phyloP scores from a whole-genome alignment of 2,113 vertebrate genomes.

The Laterallus jamaicensis region DNA sequence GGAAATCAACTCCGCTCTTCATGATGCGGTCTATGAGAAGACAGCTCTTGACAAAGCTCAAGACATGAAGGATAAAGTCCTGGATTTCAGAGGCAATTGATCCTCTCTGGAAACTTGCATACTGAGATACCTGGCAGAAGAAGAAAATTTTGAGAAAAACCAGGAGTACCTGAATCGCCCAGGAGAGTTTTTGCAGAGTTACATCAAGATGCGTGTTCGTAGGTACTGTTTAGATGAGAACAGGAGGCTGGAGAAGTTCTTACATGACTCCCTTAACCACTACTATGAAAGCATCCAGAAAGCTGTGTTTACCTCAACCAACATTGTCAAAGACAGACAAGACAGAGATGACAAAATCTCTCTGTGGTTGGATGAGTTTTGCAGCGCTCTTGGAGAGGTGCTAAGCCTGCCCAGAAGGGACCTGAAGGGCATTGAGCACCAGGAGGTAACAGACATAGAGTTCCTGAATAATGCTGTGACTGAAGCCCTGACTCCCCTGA shows the following conservation, averaged over 20 bases:
- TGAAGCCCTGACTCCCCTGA: neutral
- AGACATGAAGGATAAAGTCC: conserved; percentile 49
- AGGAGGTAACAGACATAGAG: conserved; percentile 55
- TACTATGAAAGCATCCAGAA: neutral
- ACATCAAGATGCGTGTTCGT: conserved; percentile 45
- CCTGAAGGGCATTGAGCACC: conserved; percentile 50
- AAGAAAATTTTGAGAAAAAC: conserved; percentile 73
- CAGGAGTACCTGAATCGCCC: conserved; percentile 51
- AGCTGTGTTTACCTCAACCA: conserved; percentile 30
- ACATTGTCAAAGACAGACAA: neutral
- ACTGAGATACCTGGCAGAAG: conserved; percentile 71
- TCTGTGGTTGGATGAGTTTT: too few relatives aligned
- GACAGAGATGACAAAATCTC: too few relatives aligned
- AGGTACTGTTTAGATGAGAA: conserved; percentile 18
- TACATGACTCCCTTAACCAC: neutral
- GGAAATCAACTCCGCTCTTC: neutral
- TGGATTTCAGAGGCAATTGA: conserved; percentile 72
- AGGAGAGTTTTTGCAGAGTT: neutral
- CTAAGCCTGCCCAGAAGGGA: too few relatives aligned
- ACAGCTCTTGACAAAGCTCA: conserved; percentile 55
- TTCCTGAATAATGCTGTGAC: conserved; percentile 53
- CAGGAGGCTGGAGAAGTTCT: neutral
- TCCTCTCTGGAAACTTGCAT: conserved; percentile 75
- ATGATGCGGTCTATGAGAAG: neutral
- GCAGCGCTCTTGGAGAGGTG: too few relatives aligned